These are phyloP conservation scores for Pygmarrhopalites habei DNA, from an alignment of 1,140 invertebrate genomes.

Conservation along the genomic window DNA sequence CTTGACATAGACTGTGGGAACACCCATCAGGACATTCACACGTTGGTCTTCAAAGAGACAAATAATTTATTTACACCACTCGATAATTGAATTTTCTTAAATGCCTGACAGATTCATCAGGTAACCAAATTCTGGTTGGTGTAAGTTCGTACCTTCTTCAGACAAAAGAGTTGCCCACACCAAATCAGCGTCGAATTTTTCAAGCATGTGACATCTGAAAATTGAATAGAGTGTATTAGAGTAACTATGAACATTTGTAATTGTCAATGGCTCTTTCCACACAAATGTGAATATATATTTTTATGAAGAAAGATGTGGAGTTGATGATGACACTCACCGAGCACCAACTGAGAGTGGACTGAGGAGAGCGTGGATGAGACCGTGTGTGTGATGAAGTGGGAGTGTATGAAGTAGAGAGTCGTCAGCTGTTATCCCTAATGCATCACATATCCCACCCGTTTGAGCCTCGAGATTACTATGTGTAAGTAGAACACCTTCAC, in stretches of 20 bases:
- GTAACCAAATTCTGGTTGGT: too few species aligned
- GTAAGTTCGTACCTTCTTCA: too few species aligned
- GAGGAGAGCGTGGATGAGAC: slow-evolving; percentile 72
- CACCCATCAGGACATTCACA: slow-evolving; percentile 76
- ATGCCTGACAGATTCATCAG: too few species aligned
- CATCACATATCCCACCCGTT: slow-evolving; percentile 41
- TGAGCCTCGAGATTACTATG: slow-evolving; percentile 67
- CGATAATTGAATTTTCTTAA: too few species aligned
- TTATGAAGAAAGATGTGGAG: not conserved
- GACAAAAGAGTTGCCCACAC: slow-evolving; percentile 68
- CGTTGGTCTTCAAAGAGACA: slow-evolving; percentile 52
- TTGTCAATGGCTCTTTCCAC: not conserved
- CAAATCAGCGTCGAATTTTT: slow-evolving; percentile 61
- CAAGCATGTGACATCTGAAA: slow-evolving; percentile 57
- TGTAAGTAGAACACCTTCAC: slow-evolving; percentile 63
- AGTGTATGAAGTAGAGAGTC: slow-evolving; percentile 74
- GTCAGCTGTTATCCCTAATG: slow-evolving; percentile 61
- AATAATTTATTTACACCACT: too few species aligned
- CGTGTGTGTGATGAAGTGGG: slow-evolving; percentile 81
- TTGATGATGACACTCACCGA: slow-evolving; percentile 40
- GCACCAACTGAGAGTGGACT: slow-evolving; percentile 67
- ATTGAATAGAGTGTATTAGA: not conserved
- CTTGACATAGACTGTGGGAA: slow-evolving; percentile 80
- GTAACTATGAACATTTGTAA: not conserved
- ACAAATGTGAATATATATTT: not conserved